These are phyloP conservation scores for Radopholus similis DNA, from an alignment of 1,140 invertebrate species.

Conservation along the genomic window DNA sequence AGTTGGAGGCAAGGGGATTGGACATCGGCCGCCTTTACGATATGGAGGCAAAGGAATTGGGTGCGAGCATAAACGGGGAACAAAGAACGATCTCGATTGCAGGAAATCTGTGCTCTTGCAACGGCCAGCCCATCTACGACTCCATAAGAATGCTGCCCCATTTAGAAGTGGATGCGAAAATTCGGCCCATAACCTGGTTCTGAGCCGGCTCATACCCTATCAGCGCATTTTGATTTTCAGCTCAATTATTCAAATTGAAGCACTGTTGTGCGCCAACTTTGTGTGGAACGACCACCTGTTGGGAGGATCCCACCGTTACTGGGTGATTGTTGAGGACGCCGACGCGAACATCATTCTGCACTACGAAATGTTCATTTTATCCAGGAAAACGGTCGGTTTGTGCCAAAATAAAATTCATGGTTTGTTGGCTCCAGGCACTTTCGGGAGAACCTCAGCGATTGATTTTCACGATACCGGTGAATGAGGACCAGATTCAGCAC, in stretches of 20 bases:
- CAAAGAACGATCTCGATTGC: too few species aligned
- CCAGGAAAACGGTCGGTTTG: slow-evolving; percentile 74
- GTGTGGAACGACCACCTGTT: slow-evolving; percentile 84
- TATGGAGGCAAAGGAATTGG: slow-evolving; percentile 65
- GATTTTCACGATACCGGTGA: slow-evolving; percentile 89
- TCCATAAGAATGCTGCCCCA: slow-evolving; percentile 79
- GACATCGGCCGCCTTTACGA: slow-evolving; percentile 27
- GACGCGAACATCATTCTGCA: slow-evolving; percentile 90
- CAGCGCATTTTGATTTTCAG: slow-evolving; percentile 61
- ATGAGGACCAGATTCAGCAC: slow-evolving; percentile 76
- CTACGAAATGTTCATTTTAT: slow-evolving; percentile 83
- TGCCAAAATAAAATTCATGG: slow-evolving; percentile 7
- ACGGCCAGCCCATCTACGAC: slow-evolving; percentile 73
- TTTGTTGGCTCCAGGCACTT: slow-evolving; percentile 64
- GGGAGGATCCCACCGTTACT: slow-evolving; percentile 80
- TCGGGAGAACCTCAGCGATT: slow-evolving; percentile 75
- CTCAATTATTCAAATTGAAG: slow-evolving; percentile 75
- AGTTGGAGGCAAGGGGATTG: slow-evolving; percentile 30
- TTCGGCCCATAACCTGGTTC: slow-evolving; percentile 86
- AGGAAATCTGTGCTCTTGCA: slow-evolving; percentile 77
- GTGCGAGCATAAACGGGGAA: too few species aligned
- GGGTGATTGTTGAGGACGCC: slow-evolving; percentile 96
- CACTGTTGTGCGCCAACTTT: slow-evolving; percentile 79
- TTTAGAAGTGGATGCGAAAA: slow-evolving; percentile 74
- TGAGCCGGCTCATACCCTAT: not conserved